Percentiles rank a stretch among this genome's conserved stretches.
phyloP scores from a whole-genome alignment of 2,888 invertebrate genomes.

The Antheraea yamamai region DNA sequence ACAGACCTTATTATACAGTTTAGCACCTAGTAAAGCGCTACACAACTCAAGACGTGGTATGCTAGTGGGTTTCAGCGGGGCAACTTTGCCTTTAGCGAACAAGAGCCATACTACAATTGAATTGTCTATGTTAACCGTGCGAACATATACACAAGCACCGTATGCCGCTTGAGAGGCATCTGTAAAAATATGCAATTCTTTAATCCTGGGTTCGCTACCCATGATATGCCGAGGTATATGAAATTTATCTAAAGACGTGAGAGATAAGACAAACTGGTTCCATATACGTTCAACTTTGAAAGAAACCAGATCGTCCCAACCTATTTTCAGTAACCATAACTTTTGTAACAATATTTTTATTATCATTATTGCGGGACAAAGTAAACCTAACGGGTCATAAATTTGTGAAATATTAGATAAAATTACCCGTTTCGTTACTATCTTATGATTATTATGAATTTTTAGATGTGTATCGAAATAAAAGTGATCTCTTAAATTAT shows the following conservation, averaged over 20 bases:
- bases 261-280: constrained; percentile 1
- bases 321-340: background rate
- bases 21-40: too few relatives aligned
- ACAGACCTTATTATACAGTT: too few relatives aligned
- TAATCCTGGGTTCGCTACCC: background rate
- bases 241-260: background rate
- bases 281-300: background rate
- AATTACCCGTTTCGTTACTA: background rate
- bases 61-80: too few relatives aligned
- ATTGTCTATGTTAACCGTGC: too few relatives aligned
- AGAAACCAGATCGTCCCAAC: background rate
- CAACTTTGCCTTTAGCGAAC: too few relatives aligned
- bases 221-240: background rate
- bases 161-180: constrained; percentile 2
- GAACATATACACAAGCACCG: constrained; percentile 2
- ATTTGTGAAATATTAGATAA: too few relatives aligned
- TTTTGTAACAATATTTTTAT: background rate
- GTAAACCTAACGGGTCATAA: too few relatives aligned
- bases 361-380: background rate
- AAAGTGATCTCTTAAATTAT: too few relatives aligned
- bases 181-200: constrained; percentile 10
- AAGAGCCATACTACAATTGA: too few relatives aligned
- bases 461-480: constrained; percentile 16
- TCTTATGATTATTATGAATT: background rate
- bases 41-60: too few relatives aligned